Evolutionary conservation across 1,140 invertebrate species (phyloP).

Genomic region (Vanessa atalanta): DNA sequence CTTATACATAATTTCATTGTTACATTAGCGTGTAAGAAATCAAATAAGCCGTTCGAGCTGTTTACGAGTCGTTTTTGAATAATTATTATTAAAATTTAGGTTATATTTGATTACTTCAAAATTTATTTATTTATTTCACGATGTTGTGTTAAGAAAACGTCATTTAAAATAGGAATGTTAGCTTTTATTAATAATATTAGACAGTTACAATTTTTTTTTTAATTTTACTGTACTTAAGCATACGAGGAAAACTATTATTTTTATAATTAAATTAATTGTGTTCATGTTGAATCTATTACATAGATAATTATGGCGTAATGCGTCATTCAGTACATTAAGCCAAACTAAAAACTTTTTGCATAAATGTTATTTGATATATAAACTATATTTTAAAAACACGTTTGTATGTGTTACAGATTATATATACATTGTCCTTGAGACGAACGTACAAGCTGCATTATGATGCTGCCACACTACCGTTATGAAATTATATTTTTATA

Average conservation of each 20-base stretch:
- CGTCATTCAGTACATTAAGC: too few species aligned
- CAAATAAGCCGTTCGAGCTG: not conserved
- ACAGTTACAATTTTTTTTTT: not conserved
- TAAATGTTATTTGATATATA: too few species aligned
- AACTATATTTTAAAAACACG: not conserved
- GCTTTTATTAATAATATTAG: too few species aligned
- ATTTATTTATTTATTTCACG: too few species aligned
- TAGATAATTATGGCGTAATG: constrained; percentile 1
- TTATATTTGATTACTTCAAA: too few species aligned
- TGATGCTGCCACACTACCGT: too few species aligned
- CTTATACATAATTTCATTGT: constrained; percentile 41
- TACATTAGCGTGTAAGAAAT: constrained; percentile 15
- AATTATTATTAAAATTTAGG: not conserved
- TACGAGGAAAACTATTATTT: constrained; percentile 9
- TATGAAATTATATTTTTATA: too few species aligned
- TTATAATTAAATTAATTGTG: constrained; percentile 12
- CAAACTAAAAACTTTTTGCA: too few species aligned
- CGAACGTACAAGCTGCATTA: not conserved
- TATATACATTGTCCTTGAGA: constrained; percentile 1
- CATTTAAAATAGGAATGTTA: too few species aligned
- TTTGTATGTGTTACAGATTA: not conserved
- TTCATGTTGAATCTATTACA: constrained; percentile 1
- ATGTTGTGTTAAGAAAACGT: too few species aligned
- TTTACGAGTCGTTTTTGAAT: not conserved
- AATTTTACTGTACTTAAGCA: constrained; percentile 4